Evolutionary conservation across 2,113 vertebrate species (phyloP).

Genomic region (Sinocyclocheilus grahami): DNA sequence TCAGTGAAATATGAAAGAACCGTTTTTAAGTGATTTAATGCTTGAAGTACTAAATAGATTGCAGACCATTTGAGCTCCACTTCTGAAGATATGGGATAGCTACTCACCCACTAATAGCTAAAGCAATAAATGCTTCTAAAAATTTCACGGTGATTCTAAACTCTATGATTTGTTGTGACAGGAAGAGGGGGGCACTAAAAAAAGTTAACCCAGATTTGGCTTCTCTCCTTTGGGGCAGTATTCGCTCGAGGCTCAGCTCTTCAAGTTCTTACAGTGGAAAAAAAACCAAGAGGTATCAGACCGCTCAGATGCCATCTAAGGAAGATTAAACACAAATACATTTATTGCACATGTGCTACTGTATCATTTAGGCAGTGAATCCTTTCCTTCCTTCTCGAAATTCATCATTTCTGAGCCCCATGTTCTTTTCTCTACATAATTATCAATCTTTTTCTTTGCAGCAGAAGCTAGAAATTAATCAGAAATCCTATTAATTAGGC

Average conservation of each 20-base stretch:
- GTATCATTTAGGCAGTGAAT: slow-evolving; percentile 13
- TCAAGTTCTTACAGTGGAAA: neutral
- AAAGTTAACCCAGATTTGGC: slow-evolving; percentile 36
- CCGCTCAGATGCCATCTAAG: neutral
- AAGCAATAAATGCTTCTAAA: slow-evolving; percentile 13
- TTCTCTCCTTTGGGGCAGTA: slow-evolving; percentile 16
- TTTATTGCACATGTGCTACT: slow-evolving; percentile 1
- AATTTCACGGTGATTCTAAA: neutral
- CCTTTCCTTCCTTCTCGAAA: slow-evolving; percentile 8
- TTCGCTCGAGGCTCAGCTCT: slow-evolving; percentile 16
- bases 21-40: neutral
- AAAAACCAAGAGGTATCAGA: slow-evolving; percentile 13
- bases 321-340: slow-evolving; percentile 12
- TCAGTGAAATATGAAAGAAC: slow-evolving; percentile 22
- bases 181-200: neutral
- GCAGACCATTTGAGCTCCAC: slow-evolving; percentile 21
- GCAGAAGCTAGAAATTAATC: slow-evolving; percentile 28
- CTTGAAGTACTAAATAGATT: neutral
- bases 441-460: slow-evolving; percentile 27
- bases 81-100: neutral
- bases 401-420: neutral
- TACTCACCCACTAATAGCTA: neutral
- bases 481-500: slow-evolving; percentile 39
- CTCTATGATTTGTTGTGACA: slow-evolving; percentile 34
- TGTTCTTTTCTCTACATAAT: slow-evolving; percentile 30